Percentiles rank a stretch among this genome's conserved stretches.
These are phyloP conservation scores for Coregonus ussuriensis DNA, from an alignment of 2,797 vertebrate genomes.

Conservation along the genomic window DNA sequence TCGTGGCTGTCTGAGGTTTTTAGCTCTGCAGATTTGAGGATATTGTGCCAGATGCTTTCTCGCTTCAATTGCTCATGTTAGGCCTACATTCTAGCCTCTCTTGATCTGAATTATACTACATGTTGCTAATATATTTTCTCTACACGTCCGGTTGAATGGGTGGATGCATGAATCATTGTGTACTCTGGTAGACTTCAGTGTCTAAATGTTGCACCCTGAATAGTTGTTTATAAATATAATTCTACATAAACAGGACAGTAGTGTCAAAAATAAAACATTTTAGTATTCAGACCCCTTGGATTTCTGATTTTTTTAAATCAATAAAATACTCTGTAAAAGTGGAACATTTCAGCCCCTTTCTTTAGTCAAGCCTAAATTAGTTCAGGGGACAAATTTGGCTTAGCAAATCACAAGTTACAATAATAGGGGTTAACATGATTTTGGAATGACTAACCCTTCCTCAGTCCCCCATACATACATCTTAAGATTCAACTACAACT, in stretches of 20 bases:
- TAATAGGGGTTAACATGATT: too few relatives aligned
- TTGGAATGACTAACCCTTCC: too few relatives aligned
- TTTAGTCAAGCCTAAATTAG: too few relatives aligned
- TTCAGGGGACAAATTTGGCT: too few relatives aligned
- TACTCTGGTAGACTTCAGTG: background rate
- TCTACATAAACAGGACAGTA: background rate
- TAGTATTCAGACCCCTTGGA: too few relatives aligned
- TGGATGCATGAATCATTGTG: background rate
- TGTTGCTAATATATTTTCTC: background rate
- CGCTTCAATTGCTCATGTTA: background rate
- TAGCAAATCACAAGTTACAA: too few relatives aligned
- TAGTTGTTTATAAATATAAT: background rate
- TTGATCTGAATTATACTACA: background rate
- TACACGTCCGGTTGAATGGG: background rate
- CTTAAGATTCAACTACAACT: too few relatives aligned
- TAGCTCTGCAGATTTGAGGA: background rate
- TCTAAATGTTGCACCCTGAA: background rate
- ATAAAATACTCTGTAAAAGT: too few relatives aligned
- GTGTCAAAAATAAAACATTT: background rate
- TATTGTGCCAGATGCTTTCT: background rate
- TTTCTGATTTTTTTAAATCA: too few relatives aligned
- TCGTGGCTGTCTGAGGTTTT: conserved; percentile 15
- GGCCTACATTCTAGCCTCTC: background rate
- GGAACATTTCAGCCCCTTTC: too few relatives aligned
- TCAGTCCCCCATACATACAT: too few relatives aligned